Evolutionary conservation across 2,113 vertebrate genomes (phyloP).

Genomic region (Strigops habroptila): DNA sequence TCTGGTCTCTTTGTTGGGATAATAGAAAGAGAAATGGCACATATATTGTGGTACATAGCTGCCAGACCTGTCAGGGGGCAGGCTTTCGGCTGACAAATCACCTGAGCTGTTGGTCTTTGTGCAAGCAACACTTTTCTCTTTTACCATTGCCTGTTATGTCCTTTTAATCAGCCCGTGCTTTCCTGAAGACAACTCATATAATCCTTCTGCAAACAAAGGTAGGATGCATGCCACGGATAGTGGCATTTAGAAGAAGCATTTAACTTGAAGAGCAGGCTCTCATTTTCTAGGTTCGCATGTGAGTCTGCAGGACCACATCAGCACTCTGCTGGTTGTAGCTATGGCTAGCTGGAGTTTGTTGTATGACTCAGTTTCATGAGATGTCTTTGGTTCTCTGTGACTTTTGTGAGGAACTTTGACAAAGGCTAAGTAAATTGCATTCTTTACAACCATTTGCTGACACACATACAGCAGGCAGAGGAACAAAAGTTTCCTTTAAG

Average conservation of each 20-base stretch:
- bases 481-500: conserved; percentile 19
- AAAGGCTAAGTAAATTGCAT: conserved; percentile 24
- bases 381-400: neutral
- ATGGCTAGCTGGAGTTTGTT: neutral
- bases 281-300: neutral
- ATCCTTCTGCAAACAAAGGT: neutral
- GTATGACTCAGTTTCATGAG: accelerated
- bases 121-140: neutral
- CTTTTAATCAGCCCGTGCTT: neutral
- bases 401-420: neutral
- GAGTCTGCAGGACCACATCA: neutral
- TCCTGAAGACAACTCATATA: neutral
- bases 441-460: neutral
- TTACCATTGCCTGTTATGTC: neutral
- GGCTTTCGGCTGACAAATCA: neutral
- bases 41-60: neutral
- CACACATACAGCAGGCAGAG: neutral
- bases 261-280: neutral
- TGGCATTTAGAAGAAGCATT: neutral
- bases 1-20: neutral
- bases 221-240: accelerated
- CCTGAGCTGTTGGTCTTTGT: neutral
- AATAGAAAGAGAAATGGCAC: neutral
- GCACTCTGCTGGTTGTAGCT: neutral
- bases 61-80: neutral